Evolutionary conservation across 2,113 vertebrate species (phyloP).

Genomic region (Neolamprologus ventralis): DNA sequence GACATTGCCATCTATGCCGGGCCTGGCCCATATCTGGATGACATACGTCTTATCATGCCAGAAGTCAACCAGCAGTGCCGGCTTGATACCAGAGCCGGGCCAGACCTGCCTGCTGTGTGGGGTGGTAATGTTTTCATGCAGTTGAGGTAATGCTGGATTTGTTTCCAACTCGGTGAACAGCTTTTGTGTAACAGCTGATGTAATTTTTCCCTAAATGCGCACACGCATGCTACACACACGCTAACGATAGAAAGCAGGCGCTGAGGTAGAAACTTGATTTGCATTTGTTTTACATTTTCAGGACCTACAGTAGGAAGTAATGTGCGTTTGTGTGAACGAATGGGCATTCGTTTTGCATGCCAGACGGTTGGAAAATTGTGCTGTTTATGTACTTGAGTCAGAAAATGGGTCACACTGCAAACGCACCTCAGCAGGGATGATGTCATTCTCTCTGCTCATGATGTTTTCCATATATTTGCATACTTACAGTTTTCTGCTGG

Average conservation of each 20-base stretch:
- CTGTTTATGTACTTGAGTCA: slow-evolving; percentile 19
- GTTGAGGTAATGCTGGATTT: background rate
- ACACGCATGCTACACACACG: background rate
- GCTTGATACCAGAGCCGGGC: fast-evolving
- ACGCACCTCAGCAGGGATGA: background rate
- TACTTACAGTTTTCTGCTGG: background rate
- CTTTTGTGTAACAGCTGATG: background rate
- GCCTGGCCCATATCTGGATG: background rate
- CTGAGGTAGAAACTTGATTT: background rate
- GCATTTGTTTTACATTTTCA: background rate
- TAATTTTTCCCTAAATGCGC: background rate
- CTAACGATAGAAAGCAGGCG: background rate
- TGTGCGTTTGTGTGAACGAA: background rate
- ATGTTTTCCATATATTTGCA: background rate
- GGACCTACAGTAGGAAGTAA: background rate
- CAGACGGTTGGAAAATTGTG: background rate
- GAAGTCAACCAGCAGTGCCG: fast-evolving
- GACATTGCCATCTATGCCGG: fast-evolving
- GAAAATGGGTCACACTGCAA: background rate
- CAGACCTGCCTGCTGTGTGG: fast-evolving
- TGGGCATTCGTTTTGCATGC: background rate
- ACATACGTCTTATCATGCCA: background rate
- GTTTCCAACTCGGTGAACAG: background rate
- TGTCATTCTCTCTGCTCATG: background rate
- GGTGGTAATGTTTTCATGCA: background rate